These are phyloP conservation scores for Chelon auratus DNA, from an alignment of 2,797 vertebrate species.

Conservation along the genomic window DNA sequence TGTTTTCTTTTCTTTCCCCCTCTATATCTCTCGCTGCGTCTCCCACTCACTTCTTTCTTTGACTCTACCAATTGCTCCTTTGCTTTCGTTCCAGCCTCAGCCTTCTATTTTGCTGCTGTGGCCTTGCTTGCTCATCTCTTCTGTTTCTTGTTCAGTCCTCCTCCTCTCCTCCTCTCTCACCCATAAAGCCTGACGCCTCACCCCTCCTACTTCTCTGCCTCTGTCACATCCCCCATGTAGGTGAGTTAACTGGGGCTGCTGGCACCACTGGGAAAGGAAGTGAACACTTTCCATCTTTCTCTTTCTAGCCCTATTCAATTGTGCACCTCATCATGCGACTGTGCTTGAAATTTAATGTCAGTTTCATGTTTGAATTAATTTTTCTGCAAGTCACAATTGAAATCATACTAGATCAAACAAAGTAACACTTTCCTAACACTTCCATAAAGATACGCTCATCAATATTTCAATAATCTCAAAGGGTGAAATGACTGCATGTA, in stretches of 20 bases:
- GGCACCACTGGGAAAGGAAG: slow-evolving; percentile 80
- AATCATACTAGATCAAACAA: background rate
- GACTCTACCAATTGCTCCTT: slow-evolving; percentile 70
- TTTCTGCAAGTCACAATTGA: slow-evolving; percentile 26
- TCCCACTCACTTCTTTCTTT: slow-evolving; percentile 72
- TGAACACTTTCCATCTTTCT: slow-evolving; percentile 19
- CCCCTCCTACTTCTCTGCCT: slow-evolving; percentile 68
- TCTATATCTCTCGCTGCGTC: slow-evolving; percentile 34
- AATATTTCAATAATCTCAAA: background rate
- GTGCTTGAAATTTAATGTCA: slow-evolving; percentile 37
- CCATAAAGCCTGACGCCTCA: slow-evolving; percentile 74
- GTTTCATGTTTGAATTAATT: slow-evolving; percentile 25
- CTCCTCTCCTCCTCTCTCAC: slow-evolving; percentile 71
- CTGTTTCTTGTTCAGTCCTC: slow-evolving; percentile 70
- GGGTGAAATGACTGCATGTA: background rate
- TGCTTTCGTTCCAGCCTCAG: slow-evolving; percentile 74
- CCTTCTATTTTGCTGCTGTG: slow-evolving; percentile 79
- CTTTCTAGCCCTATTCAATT: slow-evolving; percentile 34
- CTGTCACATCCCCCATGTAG: slow-evolving; percentile 83
- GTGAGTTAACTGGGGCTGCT: slow-evolving; percentile 85
- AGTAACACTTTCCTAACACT: slow-evolving; percentile 10
- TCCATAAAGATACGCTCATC: background rate
- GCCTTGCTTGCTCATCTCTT: slow-evolving; percentile 82
- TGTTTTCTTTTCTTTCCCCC: slow-evolving; percentile 26
- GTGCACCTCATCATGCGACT: slow-evolving; percentile 62